These are phyloP conservation scores for Stigmatopora argus DNA, from an alignment of 2,113 vertebrate species.

Conservation along the genomic window DNA sequence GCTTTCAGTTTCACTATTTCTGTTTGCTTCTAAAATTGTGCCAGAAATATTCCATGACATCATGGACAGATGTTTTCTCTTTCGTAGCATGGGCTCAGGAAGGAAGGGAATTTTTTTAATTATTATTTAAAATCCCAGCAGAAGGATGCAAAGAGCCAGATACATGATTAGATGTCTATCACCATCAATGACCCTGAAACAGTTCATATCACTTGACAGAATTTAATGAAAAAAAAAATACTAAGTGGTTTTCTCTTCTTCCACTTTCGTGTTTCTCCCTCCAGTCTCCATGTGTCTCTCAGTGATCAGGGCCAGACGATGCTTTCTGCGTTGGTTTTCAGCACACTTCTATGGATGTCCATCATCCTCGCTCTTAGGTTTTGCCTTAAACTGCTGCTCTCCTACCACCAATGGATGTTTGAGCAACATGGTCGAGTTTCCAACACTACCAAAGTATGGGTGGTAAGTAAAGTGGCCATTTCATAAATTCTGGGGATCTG, in stretches of 20 bases:
- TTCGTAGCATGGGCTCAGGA: no score
- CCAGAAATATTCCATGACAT: no score
- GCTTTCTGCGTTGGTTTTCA: constrained; percentile 76
- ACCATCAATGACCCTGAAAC: neutral
- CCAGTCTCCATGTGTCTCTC: constrained; percentile 55
- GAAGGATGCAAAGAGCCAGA: no score
- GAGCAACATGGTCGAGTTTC: constrained; percentile 78
- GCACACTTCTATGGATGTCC: constrained; percentile 79
- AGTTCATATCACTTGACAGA: neutral
- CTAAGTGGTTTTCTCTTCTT: neutral
- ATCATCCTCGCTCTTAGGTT: constrained; percentile 79
- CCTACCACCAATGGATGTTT: constrained; percentile 84
- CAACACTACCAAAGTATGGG: constrained; percentile 80
- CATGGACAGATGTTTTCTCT: no score
- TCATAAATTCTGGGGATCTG: no score
- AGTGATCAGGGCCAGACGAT: constrained; percentile 71
- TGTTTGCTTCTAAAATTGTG: no score
- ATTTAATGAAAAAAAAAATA: neutral
- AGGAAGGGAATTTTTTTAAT: no score
- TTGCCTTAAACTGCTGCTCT: constrained; percentile 79
- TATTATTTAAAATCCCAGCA: no score
- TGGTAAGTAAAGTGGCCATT: constrained; percentile 61
- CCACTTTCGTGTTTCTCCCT: neutral
- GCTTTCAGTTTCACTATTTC: no score
- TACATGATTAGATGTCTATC: neutral